Base-by-base conservation (phyloP, 1,140 invertebrate genomes). In the Drosophila dunni region DNA sequence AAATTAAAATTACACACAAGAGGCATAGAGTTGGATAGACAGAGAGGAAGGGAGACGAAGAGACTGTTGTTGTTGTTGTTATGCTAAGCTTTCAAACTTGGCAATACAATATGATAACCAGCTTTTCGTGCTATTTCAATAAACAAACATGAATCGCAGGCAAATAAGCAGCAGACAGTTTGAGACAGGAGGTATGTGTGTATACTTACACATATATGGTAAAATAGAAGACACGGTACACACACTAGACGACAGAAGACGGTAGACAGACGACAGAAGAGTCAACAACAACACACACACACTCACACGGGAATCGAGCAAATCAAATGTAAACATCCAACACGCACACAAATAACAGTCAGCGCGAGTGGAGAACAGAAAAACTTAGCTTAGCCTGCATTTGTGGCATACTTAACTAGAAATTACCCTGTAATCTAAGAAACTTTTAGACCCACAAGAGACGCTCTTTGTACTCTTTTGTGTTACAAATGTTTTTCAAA, bases 301-400 rank as follows among this genome's bases (percentile, higher is more conserved):
- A 51, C 38, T 40, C 58, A 62, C 45, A 66, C 48, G 75, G 61
- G 75, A 88, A 83, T 88, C 73, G 76, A 88, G 77, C 72, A 86
- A 86, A 86, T 86, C 83, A 83, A 86, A 86, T 74, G 83, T 79
- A 86, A 86, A 86, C 83, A 88, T 56, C 34, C 17, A 54, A 46
- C 70, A 69, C 48, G 66, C 50, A 72, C 60, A 74, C 51, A 63
- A 76, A 63, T 17, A 57, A 46, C 45, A 46, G 45, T 1, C 15
- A 46, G 5, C 11, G 78, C 75, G 67, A 84, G 67, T 79, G 51
- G 62, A 66, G 38, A 74, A 29, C 11, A 50, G 10, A 40, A 56
- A 68, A 68, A 73, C 70, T 76, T 80, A 58, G 42, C 45, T 24
- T 24, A 81, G 48, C 20, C 9, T 15, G n/a, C 42, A 50, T 7